Base-by-base conservation (phyloP, 2,113 vertebrate species). In the Prietella phreatophila region DNA sequence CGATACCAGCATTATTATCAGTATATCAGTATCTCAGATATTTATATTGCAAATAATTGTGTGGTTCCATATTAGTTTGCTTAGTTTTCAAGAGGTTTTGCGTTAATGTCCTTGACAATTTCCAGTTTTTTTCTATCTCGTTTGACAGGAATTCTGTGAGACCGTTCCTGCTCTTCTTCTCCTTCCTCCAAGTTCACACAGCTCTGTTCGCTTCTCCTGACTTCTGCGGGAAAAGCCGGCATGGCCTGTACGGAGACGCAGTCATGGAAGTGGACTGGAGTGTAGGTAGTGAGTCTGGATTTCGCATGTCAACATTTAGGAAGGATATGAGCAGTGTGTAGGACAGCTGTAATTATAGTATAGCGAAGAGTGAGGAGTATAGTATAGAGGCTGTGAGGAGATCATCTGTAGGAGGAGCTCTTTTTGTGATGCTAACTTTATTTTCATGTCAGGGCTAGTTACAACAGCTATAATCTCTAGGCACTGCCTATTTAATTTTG, bases 201-300 rank as follows among this genome's bases (percentile, higher is more conserved):
- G 97, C 96, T 75, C 93, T 96, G 11, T 97, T 96, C 82, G 93
- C 96, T 0, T 96, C 96, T 3, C 47, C 92, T 2, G 65, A 85
- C 0, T 99, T 98, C 87, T 94, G 86, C 27, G 96, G 96, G 73
- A 95, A 90, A 0, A 98, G 97, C 89, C 88, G 60, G 0, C 97
- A 98, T 3, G 96, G 97, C 3, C 83, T 95, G 47, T 98, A 98
- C 4, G 97, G 97, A 0, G 97, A 98, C 50, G 93, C 95, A 0
- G 94, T 96, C 20, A 96, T 97, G 58, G 97, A 99, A 89, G 95
- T 98, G 94, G 97, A 99, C 92, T 97, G 97, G 97, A 96, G 96
- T 20, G 93, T 99, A 1, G 97, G 97, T 99, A 93, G 39, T 81
- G 63, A 79, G 42, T 60, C 27, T 83, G 56, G 39, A 53, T 25